These are phyloP conservation scores for Cantharis lateralis DNA, from an alignment of 2,888 invertebrate species.

Conservation along the genomic window DNA sequence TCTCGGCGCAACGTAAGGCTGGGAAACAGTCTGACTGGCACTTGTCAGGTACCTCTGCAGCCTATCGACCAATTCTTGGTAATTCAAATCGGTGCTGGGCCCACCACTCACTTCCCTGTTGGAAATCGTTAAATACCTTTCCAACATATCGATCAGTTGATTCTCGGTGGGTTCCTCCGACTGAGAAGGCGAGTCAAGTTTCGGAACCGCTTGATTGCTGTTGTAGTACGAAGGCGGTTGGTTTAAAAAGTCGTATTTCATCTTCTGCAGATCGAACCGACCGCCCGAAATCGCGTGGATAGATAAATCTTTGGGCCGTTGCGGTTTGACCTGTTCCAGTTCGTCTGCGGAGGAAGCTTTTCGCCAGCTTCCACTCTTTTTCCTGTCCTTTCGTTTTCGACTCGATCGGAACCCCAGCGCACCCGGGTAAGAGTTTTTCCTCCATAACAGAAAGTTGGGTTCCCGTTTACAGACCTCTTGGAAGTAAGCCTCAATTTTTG, in stretches of 20 bases:
- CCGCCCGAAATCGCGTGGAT: slow-evolving; percentile 59
- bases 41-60: slow-evolving; percentile 63
- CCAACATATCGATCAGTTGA: slow-evolving; percentile 67
- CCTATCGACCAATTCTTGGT: slow-evolving; percentile 68
- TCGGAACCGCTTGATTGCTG: slow-evolving; percentile 24
- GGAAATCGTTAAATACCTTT: slow-evolving; percentile 67
- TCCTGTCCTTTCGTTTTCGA: slow-evolving; percentile 60
- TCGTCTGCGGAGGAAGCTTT: slow-evolving; percentile 70
- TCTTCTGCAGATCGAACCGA: slow-evolving; percentile 70
- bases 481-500: slow-evolving; percentile 82
- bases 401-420: slow-evolving; percentile 64
- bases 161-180: slow-evolving; percentile 60
- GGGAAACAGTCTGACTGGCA: slow-evolving; percentile 34
- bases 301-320: slow-evolving; percentile 53
- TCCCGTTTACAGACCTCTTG: slow-evolving; percentile 81
- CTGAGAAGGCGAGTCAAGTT: slow-evolving; percentile 36
- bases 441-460: slow-evolving; percentile 78
- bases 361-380: slow-evolving; percentile 71
- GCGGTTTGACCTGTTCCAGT: slow-evolving; percentile 61
- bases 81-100: slow-evolving; percentile 54
- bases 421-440: slow-evolving; percentile 82
- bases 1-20: slow-evolving; percentile 11
- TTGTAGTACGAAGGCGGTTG: slow-evolving; percentile 50
- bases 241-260: slow-evolving; percentile 70
- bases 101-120: slow-evolving; percentile 39